These are phyloP conservation scores for Drymonia ruficornis DNA, from an alignment of 2,888 invertebrate genomes.

Conservation along the genomic window DNA sequence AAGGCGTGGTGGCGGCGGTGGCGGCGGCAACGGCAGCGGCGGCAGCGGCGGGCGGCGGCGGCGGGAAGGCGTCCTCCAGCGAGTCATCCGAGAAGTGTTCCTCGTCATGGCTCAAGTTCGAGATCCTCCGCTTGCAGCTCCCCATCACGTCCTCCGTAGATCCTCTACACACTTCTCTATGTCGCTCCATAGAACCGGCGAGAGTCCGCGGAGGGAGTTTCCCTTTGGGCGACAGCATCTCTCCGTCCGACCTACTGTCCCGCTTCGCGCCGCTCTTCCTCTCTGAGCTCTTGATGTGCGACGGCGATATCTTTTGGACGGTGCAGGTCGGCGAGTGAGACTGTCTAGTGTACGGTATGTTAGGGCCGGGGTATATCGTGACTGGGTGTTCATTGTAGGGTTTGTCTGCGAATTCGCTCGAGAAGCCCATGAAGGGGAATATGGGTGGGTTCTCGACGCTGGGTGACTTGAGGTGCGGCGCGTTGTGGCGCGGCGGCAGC, in stretches of 20 bases:
- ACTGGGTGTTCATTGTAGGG: slow-evolving; percentile 87
- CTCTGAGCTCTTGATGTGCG: slow-evolving; percentile 67
- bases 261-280: slow-evolving; percentile 65
- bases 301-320: slow-evolving; percentile 69
- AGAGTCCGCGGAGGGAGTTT: slow-evolving; percentile 89
- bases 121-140: slow-evolving; percentile 64
- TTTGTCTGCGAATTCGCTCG: slow-evolving; percentile 78
- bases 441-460: slow-evolving; percentile 73
- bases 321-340: slow-evolving; percentile 75
- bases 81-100: slow-evolving; percentile 93
- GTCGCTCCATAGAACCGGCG: slow-evolving; percentile 89
- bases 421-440: slow-evolving; percentile 81
- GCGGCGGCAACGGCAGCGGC: slow-evolving; percentile 87
- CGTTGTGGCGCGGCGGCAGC: slow-evolving; percentile 70
- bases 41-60: slow-evolving; percentile 87
- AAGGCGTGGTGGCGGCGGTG: slow-evolving; percentile 83
- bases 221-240: slow-evolving; percentile 74
- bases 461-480: slow-evolving; percentile 62
- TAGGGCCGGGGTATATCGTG: slow-evolving; percentile 87
- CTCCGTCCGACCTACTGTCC: slow-evolving; percentile 73
- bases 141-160: slow-evolving; percentile 78
- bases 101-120: slow-evolving; percentile 71
- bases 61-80: slow-evolving; percentile 90
- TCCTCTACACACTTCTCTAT: slow-evolving; percentile 91
- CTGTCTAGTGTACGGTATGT: slow-evolving; percentile 67